Evolutionary conservation across 1,140 invertebrate genomes (phyloP).

Genomic region (Drosophila orosa): DNA sequence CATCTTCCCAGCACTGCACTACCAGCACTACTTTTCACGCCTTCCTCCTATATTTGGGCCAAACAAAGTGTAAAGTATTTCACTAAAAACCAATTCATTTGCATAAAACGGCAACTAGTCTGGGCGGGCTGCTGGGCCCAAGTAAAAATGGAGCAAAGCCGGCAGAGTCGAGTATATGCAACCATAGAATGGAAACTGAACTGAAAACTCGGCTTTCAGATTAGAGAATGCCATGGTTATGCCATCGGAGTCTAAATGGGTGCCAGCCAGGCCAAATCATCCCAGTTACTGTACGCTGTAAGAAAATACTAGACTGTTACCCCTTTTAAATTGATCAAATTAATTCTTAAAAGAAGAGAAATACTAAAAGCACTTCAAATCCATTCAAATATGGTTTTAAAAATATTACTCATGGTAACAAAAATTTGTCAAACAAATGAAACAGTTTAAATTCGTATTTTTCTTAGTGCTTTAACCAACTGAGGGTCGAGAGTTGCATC

Average conservation of each 20-base stretch:
- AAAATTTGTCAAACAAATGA: no score
- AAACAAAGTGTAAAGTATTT: conserved; percentile 76
- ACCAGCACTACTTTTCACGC: background rate
- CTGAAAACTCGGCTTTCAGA: conserved; percentile 37
- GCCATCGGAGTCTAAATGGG: conserved; percentile 36
- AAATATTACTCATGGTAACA: no score
- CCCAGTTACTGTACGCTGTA: conserved; percentile 5
- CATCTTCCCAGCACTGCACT: background rate
- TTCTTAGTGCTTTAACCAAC: background rate
- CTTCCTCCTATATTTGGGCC: conserved; percentile 1
- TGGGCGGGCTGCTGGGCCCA: background rate
- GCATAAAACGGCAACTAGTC: conserved; percentile 75
- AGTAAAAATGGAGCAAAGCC: conserved; percentile 32
- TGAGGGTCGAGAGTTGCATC: conserved; percentile 14
- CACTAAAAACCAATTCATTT: conserved; percentile 82
- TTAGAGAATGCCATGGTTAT: conserved; percentile 62
- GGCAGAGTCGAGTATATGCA: conserved; percentile 17
- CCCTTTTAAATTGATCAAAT: no score
- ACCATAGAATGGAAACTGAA: conserved; percentile 24
- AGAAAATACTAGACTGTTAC: no score
- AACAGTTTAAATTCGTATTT: no score
- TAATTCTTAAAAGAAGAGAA: background rate
- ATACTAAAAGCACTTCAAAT: no score
- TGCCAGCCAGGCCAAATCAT: conserved; percentile 18
- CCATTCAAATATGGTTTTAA: no score